Conservation (phyloP, 2,888 invertebrate species). For the Drosophila mimica region DNA sequence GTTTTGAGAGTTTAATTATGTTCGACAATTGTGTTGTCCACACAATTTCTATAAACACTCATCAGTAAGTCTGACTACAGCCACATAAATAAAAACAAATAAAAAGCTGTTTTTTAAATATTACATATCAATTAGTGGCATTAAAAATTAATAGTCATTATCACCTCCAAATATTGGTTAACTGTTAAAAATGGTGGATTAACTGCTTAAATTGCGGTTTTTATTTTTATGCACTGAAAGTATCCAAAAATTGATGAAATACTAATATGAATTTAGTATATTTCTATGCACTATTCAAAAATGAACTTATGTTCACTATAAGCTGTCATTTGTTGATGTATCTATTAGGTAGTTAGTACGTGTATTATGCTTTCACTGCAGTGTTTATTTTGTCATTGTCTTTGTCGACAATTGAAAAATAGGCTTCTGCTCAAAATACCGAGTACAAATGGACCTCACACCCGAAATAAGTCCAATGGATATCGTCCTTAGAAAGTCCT, state of each 20-base stretch:
- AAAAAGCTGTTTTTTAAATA: constrained; percentile 1
- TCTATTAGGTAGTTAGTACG: constrained; percentile 1
- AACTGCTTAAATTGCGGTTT: not conserved
- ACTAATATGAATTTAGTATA: not conserved
- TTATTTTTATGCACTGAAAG: not conserved
- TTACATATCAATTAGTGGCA: not conserved
- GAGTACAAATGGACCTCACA: constrained; percentile 3
- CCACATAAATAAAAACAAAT: not conserved
- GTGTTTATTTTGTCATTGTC: constrained; percentile 1
- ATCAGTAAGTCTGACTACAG: constrained; percentile 6
- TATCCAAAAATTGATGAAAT: too few species aligned
- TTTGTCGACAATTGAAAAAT: constrained; percentile 32
- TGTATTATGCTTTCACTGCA: not conserved
- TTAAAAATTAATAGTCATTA: not conserved
- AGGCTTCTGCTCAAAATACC: constrained; percentile 20
- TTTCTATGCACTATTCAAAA: not conserved
- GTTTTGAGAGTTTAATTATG: not conserved
- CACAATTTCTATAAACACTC: constrained; percentile 8
- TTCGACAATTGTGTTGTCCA: constrained; percentile 5
- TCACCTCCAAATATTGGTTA: not conserved
- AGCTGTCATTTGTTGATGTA: not conserved
- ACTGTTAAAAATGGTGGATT: not conserved
- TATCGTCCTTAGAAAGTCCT: constrained; percentile 51
- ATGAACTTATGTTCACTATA: not conserved
- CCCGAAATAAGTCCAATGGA: constrained; percentile 30